These are phyloP conservation scores for Indicator maculatus DNA, from an alignment of 2,113 vertebrate genomes.

Conservation along the genomic window DNA sequence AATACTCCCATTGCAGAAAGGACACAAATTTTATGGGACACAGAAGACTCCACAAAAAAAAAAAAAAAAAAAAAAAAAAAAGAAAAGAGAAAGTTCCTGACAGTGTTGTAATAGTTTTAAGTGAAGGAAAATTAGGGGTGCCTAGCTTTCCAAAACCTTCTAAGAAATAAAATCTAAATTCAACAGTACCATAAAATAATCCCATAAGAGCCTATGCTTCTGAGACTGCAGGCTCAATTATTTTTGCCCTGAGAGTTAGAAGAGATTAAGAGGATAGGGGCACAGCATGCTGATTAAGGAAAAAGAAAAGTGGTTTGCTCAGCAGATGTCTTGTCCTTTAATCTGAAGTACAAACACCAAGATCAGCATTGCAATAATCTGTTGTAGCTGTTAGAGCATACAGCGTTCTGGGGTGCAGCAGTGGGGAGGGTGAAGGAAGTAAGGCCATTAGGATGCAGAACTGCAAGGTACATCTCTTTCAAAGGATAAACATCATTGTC, in stretches of 20 bases:
- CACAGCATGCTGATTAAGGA: not conserved
- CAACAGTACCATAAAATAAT: not conserved
- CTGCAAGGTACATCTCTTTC: not conserved
- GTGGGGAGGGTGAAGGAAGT: not conserved
- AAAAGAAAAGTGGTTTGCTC: not conserved
- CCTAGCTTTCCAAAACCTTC: not conserved
- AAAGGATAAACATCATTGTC: not conserved
- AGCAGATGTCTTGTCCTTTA: conserved; percentile 39
- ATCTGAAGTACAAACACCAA: conserved; percentile 7
- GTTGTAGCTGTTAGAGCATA: not conserved
- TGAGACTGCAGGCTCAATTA: not conserved
- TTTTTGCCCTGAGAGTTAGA: not conserved
- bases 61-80: too few relatives aligned
- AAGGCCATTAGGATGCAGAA: not conserved
- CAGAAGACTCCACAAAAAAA: not conserved
- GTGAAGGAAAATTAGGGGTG: not conserved
- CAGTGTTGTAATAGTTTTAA: not conserved
- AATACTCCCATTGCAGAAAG: not conserved
- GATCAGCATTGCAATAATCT: not conserved
- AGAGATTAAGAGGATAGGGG: not conserved
- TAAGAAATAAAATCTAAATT: conserved; percentile 13
- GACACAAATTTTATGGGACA: not conserved
- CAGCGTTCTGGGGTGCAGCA: not conserved
- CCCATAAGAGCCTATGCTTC: not conserved
- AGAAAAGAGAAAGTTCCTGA: not conserved